Base-by-base conservation (phyloP, 2,888 invertebrate species). In the Shargacucullia verbasci region DNA sequence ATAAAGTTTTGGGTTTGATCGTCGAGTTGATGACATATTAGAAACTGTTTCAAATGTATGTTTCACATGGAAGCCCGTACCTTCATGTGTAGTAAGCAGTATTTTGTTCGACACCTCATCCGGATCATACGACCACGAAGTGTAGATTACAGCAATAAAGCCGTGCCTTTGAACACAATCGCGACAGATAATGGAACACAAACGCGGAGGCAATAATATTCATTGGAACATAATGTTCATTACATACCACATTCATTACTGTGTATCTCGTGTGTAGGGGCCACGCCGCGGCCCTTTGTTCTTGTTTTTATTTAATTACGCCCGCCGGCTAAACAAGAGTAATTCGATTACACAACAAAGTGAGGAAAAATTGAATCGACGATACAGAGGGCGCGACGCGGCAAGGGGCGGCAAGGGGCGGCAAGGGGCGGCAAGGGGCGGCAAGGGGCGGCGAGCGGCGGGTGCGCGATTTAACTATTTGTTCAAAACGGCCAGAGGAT, bases 301-400 rank as follows among this genome's bases (percentile, higher is more conserved):
- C 66, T 71, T 73, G 73, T 78, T 79, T 71, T 79, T 77, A 79
- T 81, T 74, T 74, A 78, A 81, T 81, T 71, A 71, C 59, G 33
- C 44, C 46, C 59, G 47, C 38, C 47, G 50, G 55, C 54, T 71
- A 74, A 73, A 76, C 76, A 65, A 73, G 54, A 65, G 66, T 78
- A 72, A 81, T 75, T 75, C 68, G 64, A 70, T 80, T 77, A 70
- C 65, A 69, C 54, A 73, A 80, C 76, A 80, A 73, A 73, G 77
- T 65, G 47, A 70, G 53, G 49, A 81, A 71, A 47, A 72, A 63
- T 63, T 71, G 47, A 67, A 80, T 76, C 61, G 60, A 58, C 74
- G 44, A 67, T 43, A 48, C 47, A 2, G 10, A 15, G 11, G 11
- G 1, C 7, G 13, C 12, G 25, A 1, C 10, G 10, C 10, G 35